Percentiles rank a stretch among this genome's conserved stretches.
phyloP scores from a whole-genome alignment of 2,888 invertebrate genomes.

The Beris morrisii region DNA sequence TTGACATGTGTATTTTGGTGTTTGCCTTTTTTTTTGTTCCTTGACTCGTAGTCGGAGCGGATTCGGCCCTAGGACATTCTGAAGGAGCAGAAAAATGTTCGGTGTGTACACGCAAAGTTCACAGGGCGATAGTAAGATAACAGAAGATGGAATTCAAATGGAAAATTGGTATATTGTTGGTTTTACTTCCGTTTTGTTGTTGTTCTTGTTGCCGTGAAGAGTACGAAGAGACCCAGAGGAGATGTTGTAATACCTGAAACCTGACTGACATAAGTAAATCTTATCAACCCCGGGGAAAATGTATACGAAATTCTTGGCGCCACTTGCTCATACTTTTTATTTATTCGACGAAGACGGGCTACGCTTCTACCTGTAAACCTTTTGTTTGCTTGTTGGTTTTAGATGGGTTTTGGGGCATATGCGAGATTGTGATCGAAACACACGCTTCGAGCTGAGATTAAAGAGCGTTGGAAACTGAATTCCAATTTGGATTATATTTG shows the following conservation, averaged over 20 bases:
- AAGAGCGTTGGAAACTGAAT: too few species aligned
- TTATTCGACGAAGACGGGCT: too few species aligned
- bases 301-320: too few species aligned
- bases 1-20: slow-evolving; percentile 32
- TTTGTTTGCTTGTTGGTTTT: slow-evolving; percentile 14
- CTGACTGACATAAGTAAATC: slow-evolving; percentile 38
- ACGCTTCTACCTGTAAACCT: slow-evolving; percentile 20
- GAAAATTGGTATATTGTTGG: slow-evolving; percentile 4
- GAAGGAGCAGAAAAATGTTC: slow-evolving; percentile 27
- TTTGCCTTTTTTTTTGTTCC: slow-evolving; percentile 30
- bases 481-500: too few species aligned
- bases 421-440: too few species aligned
- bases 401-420: background rate
- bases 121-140: slow-evolving; percentile 23
- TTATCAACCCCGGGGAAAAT: slow-evolving; percentile 28
- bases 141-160: slow-evolving; percentile 2
- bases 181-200: background rate
- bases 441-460: too few species aligned
- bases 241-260: slow-evolving; percentile 36
- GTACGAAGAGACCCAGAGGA: slow-evolving; percentile 23
- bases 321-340: too few species aligned
- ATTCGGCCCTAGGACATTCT: slow-evolving; percentile 28
- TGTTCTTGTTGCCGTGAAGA: background rate
- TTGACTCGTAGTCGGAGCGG: slow-evolving; percentile 10
- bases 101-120: slow-evolving; percentile 26